Evolutionary conservation across 2,888 invertebrate species (phyloP), one percentile per base, ranked within the genome.

Genomic region (Erynnis tages): DNA sequence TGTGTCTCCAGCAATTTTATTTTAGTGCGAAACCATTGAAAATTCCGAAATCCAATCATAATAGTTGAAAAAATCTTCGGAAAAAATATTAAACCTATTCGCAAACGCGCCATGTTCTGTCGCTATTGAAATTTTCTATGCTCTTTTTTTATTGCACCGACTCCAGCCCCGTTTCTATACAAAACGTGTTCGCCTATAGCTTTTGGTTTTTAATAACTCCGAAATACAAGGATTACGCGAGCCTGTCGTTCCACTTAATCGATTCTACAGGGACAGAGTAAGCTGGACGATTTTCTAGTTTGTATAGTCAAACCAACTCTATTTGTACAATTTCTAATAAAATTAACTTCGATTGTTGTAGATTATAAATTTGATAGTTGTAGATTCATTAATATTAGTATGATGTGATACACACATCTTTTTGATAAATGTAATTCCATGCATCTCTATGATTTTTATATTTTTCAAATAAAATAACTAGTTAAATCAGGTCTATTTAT

Each of bases 221-320:
- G 25, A 45, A 45, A 27, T 45, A 44, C 48, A 48, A 11, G 52
- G 52, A 52, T 52, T 52, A 52, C 34, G 29, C 30, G 30, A 43
- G 43, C 25, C 43, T 43, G 29, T 23, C 29, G 19, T 27, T 50
- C 27, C 19, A 27, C 41, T 41, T 30, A 45, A 17, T 7, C n/a
- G 21, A 30, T 21, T 43, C 25, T 63, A 54, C 53, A 38, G 70
- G 66, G 67, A 73, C 74, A 76, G 73, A 69, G 7, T 32, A 32
- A 17, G 16, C 14, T 34, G 8, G 17, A n/a, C 2, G 8, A n/a
- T 34, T 7, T 7, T 8, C 8, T 10, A 30, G 7, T 7, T 23
- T 23, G 23, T 6, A 5, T 2, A 23, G 1, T 2, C 8, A 23
- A 23, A 2, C 6, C n/a, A n/a, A n/a, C n/a, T n/a, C n/a, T n/a